Percentiles rank a stretch among this genome's conserved stretches.
Evolutionary conservation across 2,888 invertebrate genomes (phyloP).

Genomic region (Azorinus chamasolen): DNA sequence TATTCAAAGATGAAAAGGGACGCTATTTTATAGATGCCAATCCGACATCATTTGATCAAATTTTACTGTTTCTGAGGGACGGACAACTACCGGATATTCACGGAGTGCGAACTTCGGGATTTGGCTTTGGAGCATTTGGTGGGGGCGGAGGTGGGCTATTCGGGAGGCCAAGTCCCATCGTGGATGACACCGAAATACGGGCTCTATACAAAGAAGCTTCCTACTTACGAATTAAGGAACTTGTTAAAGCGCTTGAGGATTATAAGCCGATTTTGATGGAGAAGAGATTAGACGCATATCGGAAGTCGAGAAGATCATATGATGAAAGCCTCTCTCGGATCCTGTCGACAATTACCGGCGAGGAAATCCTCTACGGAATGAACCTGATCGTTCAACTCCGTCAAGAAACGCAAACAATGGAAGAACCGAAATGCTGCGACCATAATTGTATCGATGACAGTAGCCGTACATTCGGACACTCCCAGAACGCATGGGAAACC

Average conservation of each 20-base stretch:
- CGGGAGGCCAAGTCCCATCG: not conserved
- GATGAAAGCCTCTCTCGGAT: slow-evolving; percentile 25
- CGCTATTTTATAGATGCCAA: slow-evolving; percentile 81
- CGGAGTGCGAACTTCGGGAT: too few species aligned
- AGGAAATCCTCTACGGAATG: slow-evolving; percentile 20
- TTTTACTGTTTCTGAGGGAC: too few species aligned
- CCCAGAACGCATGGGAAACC: not conserved
- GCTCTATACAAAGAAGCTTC: slow-evolving; percentile 72
- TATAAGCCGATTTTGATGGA: slow-evolving; percentile 28
- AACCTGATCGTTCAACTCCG: slow-evolving; percentile 17
- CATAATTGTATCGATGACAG: slow-evolving; percentile 15
- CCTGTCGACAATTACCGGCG: slow-evolving; percentile 18
- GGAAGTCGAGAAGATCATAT: slow-evolving; percentile 25
- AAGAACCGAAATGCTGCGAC: slow-evolving; percentile 32
- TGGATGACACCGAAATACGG: slow-evolving; percentile 1
- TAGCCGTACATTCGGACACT: not conserved
- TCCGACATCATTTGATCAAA: not conserved
- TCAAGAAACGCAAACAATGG: slow-evolving; percentile 11
- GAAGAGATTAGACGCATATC: slow-evolving; percentile 28
- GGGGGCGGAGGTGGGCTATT: not conserved
- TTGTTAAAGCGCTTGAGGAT: slow-evolving; percentile 21
- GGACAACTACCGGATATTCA: too few species aligned
- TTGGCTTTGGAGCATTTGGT: not conserved
- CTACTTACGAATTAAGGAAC: slow-evolving; percentile 70
- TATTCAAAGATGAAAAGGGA: slow-evolving; percentile 77